phyloP scores from a whole-genome alignment of 2,797 vertebrate species.

The Sebastes jordani region DNA sequence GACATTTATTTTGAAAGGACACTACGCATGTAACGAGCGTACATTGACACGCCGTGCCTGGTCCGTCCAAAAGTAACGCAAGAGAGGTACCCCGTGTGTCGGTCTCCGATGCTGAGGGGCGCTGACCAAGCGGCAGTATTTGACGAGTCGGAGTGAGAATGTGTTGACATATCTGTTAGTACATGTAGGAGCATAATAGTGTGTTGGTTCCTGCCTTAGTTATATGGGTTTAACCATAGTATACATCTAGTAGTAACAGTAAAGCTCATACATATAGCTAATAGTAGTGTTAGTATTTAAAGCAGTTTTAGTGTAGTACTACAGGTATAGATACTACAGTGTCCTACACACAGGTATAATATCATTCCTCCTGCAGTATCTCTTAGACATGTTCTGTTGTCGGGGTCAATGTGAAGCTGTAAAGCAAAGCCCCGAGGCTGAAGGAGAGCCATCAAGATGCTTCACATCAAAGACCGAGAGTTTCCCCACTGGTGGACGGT shows the following conservation, averaged over 20 bases:
- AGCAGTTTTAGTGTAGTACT: not conserved
- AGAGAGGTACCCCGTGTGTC: rapidly evolving
- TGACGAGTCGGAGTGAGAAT: too few relatives aligned
- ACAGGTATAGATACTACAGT: not conserved
- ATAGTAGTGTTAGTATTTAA: not conserved
- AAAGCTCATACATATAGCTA: not conserved
- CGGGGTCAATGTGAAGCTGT: conserved; percentile 29
- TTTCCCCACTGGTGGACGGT: conserved; percentile 20
- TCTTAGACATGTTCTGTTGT: conserved; percentile 30
- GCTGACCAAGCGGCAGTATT: too few relatives aligned
- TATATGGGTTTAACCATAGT: not conserved
- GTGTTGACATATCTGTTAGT: not conserved
- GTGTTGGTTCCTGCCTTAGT: too few relatives aligned
- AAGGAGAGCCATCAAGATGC: conserved; percentile 50
- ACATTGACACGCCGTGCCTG: too few relatives aligned
- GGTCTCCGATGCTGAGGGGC: too few relatives aligned
- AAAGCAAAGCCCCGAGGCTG: conserved; percentile 36
- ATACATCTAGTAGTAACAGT: not conserved
- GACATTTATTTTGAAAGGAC: too few relatives aligned
- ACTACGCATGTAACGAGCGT: too few relatives aligned
- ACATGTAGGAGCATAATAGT: too few relatives aligned
- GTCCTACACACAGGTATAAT: not conserved
- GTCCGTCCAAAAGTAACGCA: too few relatives aligned
- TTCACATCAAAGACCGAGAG: conserved; percentile 55
- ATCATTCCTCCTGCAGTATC: conserved; percentile 5